These are phyloP conservation scores for Megaceryle torquata DNA, from an alignment of 2,113 vertebrate genomes.

Conservation along the genomic window DNA sequence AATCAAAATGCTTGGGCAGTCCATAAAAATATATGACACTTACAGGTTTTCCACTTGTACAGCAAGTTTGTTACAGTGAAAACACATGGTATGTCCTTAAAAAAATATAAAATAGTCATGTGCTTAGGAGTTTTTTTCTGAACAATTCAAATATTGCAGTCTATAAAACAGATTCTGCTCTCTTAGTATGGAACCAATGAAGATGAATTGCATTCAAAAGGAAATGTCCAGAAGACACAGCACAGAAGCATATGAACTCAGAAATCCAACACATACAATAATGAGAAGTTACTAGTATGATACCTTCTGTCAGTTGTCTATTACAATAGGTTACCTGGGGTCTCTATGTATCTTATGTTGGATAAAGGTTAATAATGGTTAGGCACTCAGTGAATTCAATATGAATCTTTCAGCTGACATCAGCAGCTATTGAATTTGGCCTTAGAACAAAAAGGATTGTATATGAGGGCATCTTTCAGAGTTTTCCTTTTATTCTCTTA, in stretches of 20 bases:
- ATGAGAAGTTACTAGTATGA: background rate
- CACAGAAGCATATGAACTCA: background rate
- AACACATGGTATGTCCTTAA: slow-evolving; percentile 64
- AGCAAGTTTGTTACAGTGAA: slow-evolving; percentile 64
- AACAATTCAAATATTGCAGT: slow-evolving; percentile 68
- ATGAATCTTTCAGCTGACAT: background rate
- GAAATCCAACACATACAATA: background rate
- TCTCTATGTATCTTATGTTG: background rate
- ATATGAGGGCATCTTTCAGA: background rate
- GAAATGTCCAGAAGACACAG: slow-evolving; percentile 35
- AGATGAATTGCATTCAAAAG: slow-evolving; percentile 61
- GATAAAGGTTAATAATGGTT: slow-evolving; percentile 8
- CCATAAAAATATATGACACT: slow-evolving; percentile 43
- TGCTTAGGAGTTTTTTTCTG: slow-evolving; percentile 67
- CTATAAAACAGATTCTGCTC: slow-evolving; percentile 67
- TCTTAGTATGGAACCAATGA: slow-evolving; percentile 60
- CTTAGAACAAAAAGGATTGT: background rate
- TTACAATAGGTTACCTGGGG: background rate
- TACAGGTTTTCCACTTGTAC: slow-evolving; percentile 33
- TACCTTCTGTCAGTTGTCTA: background rate
- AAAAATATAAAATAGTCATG: slow-evolving; percentile 64
- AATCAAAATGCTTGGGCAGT: slow-evolving; percentile 52
- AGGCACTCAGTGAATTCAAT: slow-evolving; percentile 2
- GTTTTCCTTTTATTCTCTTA: background rate
- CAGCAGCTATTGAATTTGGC: background rate